Conservation (phyloP, 2,888 invertebrate genomes). For the Cetonia aurata region DNA sequence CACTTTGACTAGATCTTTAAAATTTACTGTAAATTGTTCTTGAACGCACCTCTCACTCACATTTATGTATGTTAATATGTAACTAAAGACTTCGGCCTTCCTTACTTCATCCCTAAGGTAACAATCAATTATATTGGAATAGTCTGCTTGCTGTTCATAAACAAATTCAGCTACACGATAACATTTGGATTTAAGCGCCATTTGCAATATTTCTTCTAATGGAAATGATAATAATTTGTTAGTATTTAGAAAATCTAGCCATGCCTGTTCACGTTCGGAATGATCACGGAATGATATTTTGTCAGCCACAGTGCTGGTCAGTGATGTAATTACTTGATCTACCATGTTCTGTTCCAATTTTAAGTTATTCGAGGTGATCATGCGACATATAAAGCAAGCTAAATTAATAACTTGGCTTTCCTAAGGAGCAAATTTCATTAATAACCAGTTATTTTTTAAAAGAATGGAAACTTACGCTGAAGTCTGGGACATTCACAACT, state of each 20-base stretch:
- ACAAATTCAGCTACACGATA: constrained; percentile 79
- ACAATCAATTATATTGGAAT: constrained; percentile 75
- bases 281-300: constrained; percentile 67
- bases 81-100: constrained; percentile 73
- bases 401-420: constrained; percentile 68
- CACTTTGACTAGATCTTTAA: constrained; percentile 71
- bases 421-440: constrained; percentile 56
- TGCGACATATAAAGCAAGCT: constrained; percentile 63
- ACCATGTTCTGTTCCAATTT: constrained; percentile 67
- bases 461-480: constrained; percentile 70
- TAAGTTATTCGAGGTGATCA: constrained; percentile 62
- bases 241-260: constrained; percentile 77
- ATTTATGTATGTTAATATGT: constrained; percentile 68
- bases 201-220: constrained; percentile 70
- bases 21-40: constrained; percentile 66
- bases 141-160: constrained; percentile 72
- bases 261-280: constrained; percentile 80
- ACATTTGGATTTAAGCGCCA: constrained; percentile 77
- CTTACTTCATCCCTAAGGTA: constrained; percentile 76
- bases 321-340: constrained; percentile 71
- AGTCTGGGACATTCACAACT: constrained; percentile 78
- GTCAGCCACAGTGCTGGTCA: constrained; percentile 58
- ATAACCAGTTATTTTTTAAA: constrained; percentile 26
- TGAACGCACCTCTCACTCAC: constrained; percentile 65
- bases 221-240: constrained; percentile 73